phyloP scores from a whole-genome alignment of 2,888 invertebrate species.

The Choreutis nemorana region DNA sequence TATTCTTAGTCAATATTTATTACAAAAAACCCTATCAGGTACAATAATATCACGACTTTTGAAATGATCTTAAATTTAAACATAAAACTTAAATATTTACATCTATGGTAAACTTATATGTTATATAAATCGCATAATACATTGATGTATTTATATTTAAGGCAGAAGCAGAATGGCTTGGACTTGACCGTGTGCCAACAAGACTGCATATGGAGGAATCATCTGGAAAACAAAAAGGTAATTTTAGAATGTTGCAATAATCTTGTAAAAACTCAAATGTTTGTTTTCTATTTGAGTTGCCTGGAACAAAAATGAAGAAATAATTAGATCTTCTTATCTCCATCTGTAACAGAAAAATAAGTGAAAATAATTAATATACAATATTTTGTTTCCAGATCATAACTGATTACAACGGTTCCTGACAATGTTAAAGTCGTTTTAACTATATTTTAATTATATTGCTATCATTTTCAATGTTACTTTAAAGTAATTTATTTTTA shows the following conservation, averaged over 20 bases:
- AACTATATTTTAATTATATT: too few species aligned
- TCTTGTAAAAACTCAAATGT: constrained; percentile 51
- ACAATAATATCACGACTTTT: constrained; percentile 23
- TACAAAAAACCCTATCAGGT: constrained; percentile 17
- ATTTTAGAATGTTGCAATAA: constrained; percentile 32
- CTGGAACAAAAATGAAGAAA: constrained; percentile 35
- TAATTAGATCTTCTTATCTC: constrained; percentile 50
- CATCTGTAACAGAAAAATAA: constrained; percentile 62
- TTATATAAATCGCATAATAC: constrained; percentile 31
- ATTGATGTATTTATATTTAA: constrained; percentile 56
- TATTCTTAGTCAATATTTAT: constrained; percentile 13
- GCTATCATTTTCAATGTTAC: too few species aligned
- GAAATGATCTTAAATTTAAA: constrained; percentile 2
- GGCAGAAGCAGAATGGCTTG: constrained; percentile 69
- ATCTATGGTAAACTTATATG: constrained; percentile 19
- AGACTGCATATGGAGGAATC: constrained; percentile 65
- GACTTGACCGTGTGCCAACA: constrained; percentile 72
- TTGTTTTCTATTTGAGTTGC: constrained; percentile 35
- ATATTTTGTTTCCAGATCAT: constrained; percentile 47
- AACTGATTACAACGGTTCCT: too few species aligned
- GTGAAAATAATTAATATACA: constrained; percentile 41
- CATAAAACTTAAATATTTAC: constrained; percentile 7
- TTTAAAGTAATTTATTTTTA: too few species aligned
- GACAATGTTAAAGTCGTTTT: too few species aligned
- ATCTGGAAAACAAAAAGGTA: constrained; percentile 66